Base-by-base conservation (phyloP, 2,113 vertebrate species). In the Oryzias woworae region DNA sequence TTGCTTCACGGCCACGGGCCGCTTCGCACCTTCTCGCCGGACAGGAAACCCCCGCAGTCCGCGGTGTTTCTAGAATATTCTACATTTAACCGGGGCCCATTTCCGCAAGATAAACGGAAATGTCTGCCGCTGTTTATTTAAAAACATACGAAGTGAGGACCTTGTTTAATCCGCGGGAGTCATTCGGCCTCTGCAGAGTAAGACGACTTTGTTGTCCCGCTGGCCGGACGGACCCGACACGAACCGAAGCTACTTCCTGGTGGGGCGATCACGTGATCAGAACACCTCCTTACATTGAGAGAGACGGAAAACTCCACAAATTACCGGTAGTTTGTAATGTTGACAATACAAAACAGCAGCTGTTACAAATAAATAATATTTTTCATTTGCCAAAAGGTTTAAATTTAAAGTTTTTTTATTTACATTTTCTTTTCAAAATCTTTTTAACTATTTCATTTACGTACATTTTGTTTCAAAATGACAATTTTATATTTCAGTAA, bases 31-130 rank as follows among this genome's bases (percentile, higher is more conserved):
- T 68, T 45, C 20, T 20, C 42, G 47, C 51, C 66, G 55, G 70
- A 41, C 47, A 56, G 68, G 22, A 80, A 82, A 59, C 62, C 68
- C 16, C 58, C 65, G 83, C 18, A 62, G 71, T 81, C 73, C 66
- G 46, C 77, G 64, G 78, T 53, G 66, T 75, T 87, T 88, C 87
- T 79, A 53, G 75, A 92, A 86, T 14, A 22, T 85, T 88, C 81
- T 62, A 65, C 53, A 31, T 53, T 85, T 80, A 93, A 24, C 92
- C 91, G 2, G 92, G 87, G 53, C 80, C 89, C 90, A 92, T 92
- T 58, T 80, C 71, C 66, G 36, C 10, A 14, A 2, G 14, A 10
- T 50, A 12, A 14, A 17, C 4, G 1, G 8, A 14, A 5, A 15
- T 45, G 14, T 31, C 3, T 14, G 5, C 22, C 22, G 7, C 51